Conservation (phyloP, 2,888 invertebrate genomes). For the Germaria angustata region DNA sequence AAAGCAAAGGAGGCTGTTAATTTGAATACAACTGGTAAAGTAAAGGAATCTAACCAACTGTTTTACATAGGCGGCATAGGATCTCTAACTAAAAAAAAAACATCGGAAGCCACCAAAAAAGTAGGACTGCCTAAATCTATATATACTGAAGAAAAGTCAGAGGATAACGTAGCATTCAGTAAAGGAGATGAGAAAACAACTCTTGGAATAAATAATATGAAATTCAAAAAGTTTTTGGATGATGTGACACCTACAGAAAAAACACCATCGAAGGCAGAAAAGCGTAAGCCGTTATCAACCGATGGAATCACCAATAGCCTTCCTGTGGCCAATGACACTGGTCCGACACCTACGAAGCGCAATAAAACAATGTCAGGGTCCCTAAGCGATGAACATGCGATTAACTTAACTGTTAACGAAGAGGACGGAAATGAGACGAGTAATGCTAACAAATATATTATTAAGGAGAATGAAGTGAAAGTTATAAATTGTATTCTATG, state of each 20-base stretch:
- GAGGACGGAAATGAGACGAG: background rate
- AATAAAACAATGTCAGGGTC: background rate
- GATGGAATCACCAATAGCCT: background rate
- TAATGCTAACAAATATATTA: no score
- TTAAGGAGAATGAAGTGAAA: background rate
- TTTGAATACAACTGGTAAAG: no score
- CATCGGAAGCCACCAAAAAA: no score
- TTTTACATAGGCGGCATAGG: no score
- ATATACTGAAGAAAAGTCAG: background rate
- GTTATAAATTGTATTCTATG: constrained; percentile 47
- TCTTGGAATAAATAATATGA: background rate
- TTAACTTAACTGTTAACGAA: constrained; percentile 19
- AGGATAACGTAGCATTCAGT: background rate
- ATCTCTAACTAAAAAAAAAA: no score
- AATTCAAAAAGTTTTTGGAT: constrained; percentile 10
- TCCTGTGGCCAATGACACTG: background rate
- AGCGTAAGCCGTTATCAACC: background rate
- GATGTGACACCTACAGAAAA: background rate
- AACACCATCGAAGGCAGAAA: background rate
- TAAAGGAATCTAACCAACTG: no score
- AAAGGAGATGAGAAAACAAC: background rate
- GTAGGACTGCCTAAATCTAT: background rate
- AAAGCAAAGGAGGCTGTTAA: no score
- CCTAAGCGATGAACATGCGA: background rate
- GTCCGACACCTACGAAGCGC: background rate